Evolutionary conservation across 1,140 invertebrate species (phyloP), one percentile per base, ranked within the genome.

Genomic region (Eurosta solidaginis): DNA sequence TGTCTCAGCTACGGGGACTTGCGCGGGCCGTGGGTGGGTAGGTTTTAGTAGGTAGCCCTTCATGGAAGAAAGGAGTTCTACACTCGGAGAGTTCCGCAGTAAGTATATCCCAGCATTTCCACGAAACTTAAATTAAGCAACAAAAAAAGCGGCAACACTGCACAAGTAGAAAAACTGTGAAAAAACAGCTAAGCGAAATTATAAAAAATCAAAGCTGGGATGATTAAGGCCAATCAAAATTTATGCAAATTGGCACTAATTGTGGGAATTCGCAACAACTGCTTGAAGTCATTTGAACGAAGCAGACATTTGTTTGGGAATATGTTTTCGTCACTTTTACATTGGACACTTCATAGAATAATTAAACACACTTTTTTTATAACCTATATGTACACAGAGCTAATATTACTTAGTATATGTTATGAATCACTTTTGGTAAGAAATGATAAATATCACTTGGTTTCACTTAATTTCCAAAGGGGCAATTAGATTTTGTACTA

Each of bases 181-280:
- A 17, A 47, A 47, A 17, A 47, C 14, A 17, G n/a, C 14, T 3
- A 47, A 9, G n/a, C 14, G 45, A 47, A 47, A 3, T 17, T 9
- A 12, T 47, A 47, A 47, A 2, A 9, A 47, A 12, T 7, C n/a
- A n/a, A n/a, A n/a, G 45, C 45, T 17, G 14, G 45, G 4, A n/a
- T 3, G 12, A 12, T 3, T 12, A 33, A 14, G 54, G 3, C 17
- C 54, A 12, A 63, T 22, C 27, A n/a, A 68, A 68, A 42, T 42
- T 22, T 68, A 68, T 68, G 59, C 14, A 68, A 68, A 68, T 68
- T 68, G 36, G 29, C 59, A n/a, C 59, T 68, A 68, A 68, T 68
- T 20, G 40, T 68, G 59, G 29, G 59, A 68, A 68, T 68, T 42
- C 59, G 27, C 59, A 36, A 14, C 59, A 27, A 36, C n/a, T 68